Base-by-base conservation (phyloP, 1,140 invertebrate genomes). In the Brachionus angularis region DNA sequence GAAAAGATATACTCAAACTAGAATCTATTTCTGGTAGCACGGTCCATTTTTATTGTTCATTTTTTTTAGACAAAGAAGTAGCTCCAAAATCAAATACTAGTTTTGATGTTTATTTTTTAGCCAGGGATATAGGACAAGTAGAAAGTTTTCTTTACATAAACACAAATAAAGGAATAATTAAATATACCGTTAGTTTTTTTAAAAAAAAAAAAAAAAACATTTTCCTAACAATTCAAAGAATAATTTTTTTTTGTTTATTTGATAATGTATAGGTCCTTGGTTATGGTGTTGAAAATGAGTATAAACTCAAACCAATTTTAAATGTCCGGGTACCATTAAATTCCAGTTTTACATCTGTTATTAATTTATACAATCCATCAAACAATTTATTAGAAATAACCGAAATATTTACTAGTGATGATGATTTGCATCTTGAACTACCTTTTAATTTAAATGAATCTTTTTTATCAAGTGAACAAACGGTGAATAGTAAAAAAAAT, bases 51-150 rank as follows among this genome's bases (percentile, higher is more conserved):
- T 89, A 92, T 81, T 91, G 90, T 79, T 92, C 90, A 74, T 93
- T 92, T 85, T 91, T 92, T 84, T 87, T 91, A 81, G 87, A 91
- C 77, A 91, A 91, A 85, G 89, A 75, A 76, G 72, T 76, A 72
- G 72, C 34, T 83, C 82, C 7, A 75, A 90, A 89, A 84, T 87
- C 75, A 87, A 96, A 96, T 80, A 96, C 93, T 74, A 89, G 90
- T 72, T 96, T 97, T 84, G 92, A 89, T 84, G 90, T 96, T 75
- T 90, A 96, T 69, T 96, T 94, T 83, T 85, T 96, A 75, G 92
- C 92, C 18, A 84, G 93, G 77, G 87, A 91, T 81, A 88, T 93
- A 82, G 92, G 91, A 73, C 86, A 86, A 76, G 87, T 93, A 73
- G 87, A 91, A 80, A 90, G 91, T 80, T 87, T 87, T 80, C 86